A percentile compares a stretch with the other conserved stretches of the same genome.
phyloP scores from a whole-genome alignment of 2,797 vertebrate genomes.

The Lutjanus argentimaculatus region DNA sequence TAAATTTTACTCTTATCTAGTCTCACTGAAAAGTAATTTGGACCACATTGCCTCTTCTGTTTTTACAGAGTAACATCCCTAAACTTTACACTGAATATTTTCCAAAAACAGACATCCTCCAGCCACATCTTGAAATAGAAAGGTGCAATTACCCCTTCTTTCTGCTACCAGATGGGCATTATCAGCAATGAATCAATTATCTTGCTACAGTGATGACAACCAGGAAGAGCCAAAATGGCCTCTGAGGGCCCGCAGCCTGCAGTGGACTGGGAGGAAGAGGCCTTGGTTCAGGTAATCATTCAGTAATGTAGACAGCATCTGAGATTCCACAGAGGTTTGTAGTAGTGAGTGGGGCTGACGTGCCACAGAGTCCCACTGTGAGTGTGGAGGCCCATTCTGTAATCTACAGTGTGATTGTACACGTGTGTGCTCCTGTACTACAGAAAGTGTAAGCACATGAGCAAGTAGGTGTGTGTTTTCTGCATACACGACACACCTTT shows the following conservation, averaged over 20 bases:
- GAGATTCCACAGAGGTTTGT: conserved; percentile 63
- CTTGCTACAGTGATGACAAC: conserved; percentile 58
- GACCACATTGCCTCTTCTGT: not conserved
- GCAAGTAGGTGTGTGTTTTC: not conserved
- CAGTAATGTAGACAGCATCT: conserved; percentile 57
- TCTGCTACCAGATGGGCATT: conserved; percentile 36
- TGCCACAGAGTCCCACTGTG: conserved; percentile 25
- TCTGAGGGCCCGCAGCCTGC: conserved; percentile 48
- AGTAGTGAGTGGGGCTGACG: conserved; percentile 19
- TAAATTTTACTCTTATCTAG: not conserved
- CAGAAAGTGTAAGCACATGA: not conserved
- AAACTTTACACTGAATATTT: not conserved
- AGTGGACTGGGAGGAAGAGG: conserved; percentile 28
- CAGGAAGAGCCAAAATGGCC: conserved; percentile 55
- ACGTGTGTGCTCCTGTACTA: not conserved
- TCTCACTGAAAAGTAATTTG: conserved; percentile 1
- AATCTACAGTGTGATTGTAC: not conserved
- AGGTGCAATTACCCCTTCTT: conserved; percentile 32
- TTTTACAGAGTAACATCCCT: not conserved
- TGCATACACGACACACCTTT: not conserved
- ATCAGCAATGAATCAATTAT: conserved; percentile 61
- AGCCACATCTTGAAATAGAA: conserved; percentile 29
- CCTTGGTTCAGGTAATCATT: conserved; percentile 59
- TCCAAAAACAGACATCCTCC: conserved; percentile 12
- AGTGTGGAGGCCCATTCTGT: not conserved